Conservation (phyloP, 2,797 vertebrate species). For the Arctocebus calabarensis region DNA sequence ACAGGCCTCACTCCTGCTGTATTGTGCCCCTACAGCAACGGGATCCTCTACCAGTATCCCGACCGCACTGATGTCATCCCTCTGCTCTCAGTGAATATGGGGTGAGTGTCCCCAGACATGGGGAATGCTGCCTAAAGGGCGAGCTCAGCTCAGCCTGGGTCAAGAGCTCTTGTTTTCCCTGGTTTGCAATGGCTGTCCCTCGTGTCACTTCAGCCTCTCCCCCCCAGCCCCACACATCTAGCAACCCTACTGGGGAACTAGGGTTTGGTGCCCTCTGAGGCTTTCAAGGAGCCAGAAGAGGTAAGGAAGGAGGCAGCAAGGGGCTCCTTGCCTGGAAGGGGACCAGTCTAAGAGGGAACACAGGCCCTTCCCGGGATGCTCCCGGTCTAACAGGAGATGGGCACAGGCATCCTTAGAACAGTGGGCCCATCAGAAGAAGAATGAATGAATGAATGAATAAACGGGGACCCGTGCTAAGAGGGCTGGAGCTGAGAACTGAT, state of each 20-base stretch:
- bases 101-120: slow-evolving; percentile 87
- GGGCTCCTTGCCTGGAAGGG: not conserved
- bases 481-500: not conserved
- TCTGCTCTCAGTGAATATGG: slow-evolving; percentile 96
- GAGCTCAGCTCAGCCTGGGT: not conserved
- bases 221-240: fast-evolving
- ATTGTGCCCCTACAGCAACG: slow-evolving; percentile 89
- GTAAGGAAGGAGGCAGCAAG: too few species aligned
- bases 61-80: slow-evolving; percentile 94
- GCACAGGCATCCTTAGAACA: not conserved
- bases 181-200: not conserved
- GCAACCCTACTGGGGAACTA: not conserved
- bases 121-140: not conserved
- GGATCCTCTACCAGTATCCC: slow-evolving; percentile 95
- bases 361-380: not conserved
- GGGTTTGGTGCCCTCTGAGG: not conserved
- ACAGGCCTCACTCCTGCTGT: slow-evolving; percentile 23
- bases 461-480: not conserved
- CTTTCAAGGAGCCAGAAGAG: not conserved
- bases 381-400: not conserved
- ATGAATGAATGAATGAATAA: fast-evolving
- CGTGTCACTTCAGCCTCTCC: not conserved
- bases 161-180: not conserved
- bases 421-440: fast-evolving
- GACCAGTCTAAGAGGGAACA: not conserved